Conservation (phyloP, 1,140 invertebrate species). For the Calosoma granatense region DNA sequence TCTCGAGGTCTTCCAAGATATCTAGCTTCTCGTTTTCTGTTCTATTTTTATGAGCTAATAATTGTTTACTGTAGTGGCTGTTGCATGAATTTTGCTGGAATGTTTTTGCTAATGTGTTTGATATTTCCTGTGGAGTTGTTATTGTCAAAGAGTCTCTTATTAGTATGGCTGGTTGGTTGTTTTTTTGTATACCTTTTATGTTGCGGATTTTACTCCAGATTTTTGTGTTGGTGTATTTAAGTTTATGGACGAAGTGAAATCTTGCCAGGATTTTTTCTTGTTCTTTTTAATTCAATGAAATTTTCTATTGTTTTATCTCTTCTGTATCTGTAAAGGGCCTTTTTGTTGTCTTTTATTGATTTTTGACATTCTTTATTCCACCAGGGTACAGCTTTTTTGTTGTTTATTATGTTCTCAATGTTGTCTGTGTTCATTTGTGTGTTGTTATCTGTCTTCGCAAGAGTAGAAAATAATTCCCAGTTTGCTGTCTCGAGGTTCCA, state of each 20-base stretch:
- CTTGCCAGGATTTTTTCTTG: too few species aligned
- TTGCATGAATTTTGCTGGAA: conserved; percentile 26
- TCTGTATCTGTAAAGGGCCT: conserved; percentile 24
- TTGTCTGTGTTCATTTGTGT: conserved; percentile 11
- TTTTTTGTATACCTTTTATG: too few species aligned
- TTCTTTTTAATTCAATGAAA: conserved; percentile 24
- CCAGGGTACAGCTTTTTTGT: conserved; percentile 25
- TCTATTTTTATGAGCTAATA: conserved; percentile 19
- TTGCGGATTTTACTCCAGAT: too few species aligned
- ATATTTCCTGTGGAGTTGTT: conserved; percentile 17
- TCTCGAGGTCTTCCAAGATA: neutral
- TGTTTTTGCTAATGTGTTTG: conserved; percentile 20
- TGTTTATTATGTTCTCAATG: conserved; percentile 19
- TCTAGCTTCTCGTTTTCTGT: neutral
- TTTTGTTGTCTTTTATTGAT: conserved; percentile 24
- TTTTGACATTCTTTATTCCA: conserved; percentile 26
- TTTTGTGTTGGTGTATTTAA: too few species aligned
- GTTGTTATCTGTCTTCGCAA: conserved; percentile 15
- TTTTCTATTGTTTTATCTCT: conserved; percentile 22
- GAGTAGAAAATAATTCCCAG: conserved; percentile 20
- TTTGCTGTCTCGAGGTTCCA: conserved; percentile 26
- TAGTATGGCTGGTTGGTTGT: too few species aligned
- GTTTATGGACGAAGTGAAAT: too few species aligned
- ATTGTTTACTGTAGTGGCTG: conserved; percentile 21
- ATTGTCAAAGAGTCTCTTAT: too few species aligned